Evolutionary conservation across 2,888 invertebrate species (phyloP), one percentile per base, ranked within the genome.

Genomic region (Hydroisotoma schaefferi): DNA sequence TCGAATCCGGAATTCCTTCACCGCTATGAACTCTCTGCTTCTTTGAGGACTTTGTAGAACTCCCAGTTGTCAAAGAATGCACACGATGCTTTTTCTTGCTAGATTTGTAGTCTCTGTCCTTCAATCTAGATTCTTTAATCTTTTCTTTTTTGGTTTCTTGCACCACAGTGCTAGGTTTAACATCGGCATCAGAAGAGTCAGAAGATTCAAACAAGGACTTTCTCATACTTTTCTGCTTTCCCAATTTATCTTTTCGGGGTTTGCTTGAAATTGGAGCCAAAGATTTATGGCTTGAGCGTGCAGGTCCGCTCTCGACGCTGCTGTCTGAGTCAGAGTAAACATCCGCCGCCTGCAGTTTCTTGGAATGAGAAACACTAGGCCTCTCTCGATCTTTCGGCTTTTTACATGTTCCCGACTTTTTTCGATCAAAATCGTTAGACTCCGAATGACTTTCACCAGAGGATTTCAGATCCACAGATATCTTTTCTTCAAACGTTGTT

Each of bases 321-420:
- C 67, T 69, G 43, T 69, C 72, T 3, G 69, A 67, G 27, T 72
- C 71, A 0, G 72, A 65, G 48, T 69, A 72, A 25, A 70, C 25
- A 23, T 52, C 52, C 64, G 10, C 61, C 61, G 57, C 56, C 48
- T 40, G 63, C 33, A 59, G 51, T 58, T 58, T 65, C 55, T 58
- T 68, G 49, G 33, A 15, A 33, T 10, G 8, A 33, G 8, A 10
- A 10, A 10, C 33, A 33, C 33, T 33, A 8, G 33, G 8, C 8
- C 33, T 33, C 15, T 33, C 33, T 15, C 8, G 15, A 33, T 33
- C 15, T 33, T 33, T 8, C 15, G 15, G 15, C 15, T 15, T 33
- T 8, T 8, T 33, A 8, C 15, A 10, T 33, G 33, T 33, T 10
- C 8, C 8, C 33, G 15, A 33, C 15, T 33, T 33, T 10, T 33